Evolutionary conservation across 2,797 vertebrate species (phyloP).

Genomic region (Dendrocincla fuliginosa): DNA sequence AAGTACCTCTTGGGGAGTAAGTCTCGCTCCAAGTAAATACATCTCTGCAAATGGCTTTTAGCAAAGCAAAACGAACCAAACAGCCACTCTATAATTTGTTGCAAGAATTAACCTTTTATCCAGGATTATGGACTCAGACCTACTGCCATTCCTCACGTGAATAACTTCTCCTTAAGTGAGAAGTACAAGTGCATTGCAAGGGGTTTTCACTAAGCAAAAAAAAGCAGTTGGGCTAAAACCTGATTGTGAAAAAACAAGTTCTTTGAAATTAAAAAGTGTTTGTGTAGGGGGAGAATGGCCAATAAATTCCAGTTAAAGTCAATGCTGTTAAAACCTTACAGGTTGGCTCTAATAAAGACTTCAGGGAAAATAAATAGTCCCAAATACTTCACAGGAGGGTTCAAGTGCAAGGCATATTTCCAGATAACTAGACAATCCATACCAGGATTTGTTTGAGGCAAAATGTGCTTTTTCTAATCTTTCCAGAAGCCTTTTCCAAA

Average conservation of each 20-base stretch:
- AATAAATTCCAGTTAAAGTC: constrained; percentile 37
- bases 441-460: background rate
- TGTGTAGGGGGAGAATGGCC: background rate
- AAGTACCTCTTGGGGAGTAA: background rate
- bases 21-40: background rate
- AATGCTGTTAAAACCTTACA: constrained; percentile 10
- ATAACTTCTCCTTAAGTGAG: constrained; percentile 20
- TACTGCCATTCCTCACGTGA: constrained; percentile 9
- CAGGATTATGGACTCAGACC: constrained; percentile 41
- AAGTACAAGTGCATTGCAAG: background rate
- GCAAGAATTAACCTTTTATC: constrained; percentile 48
- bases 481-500: background rate
- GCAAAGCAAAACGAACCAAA: background rate
- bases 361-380: background rate
- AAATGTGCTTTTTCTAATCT: background rate
- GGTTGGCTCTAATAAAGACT: constrained; percentile 21
- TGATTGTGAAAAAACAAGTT: background rate
- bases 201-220: background rate
- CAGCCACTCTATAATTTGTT: background rate
- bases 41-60: background rate
- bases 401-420: background rate
- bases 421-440: background rate
- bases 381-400: background rate
- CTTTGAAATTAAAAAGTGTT: constrained; percentile 46
- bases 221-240: background rate